Evolutionary conservation across 2,888 invertebrate genomes (phyloP).

Genomic region (Andrena bucephala): DNA sequence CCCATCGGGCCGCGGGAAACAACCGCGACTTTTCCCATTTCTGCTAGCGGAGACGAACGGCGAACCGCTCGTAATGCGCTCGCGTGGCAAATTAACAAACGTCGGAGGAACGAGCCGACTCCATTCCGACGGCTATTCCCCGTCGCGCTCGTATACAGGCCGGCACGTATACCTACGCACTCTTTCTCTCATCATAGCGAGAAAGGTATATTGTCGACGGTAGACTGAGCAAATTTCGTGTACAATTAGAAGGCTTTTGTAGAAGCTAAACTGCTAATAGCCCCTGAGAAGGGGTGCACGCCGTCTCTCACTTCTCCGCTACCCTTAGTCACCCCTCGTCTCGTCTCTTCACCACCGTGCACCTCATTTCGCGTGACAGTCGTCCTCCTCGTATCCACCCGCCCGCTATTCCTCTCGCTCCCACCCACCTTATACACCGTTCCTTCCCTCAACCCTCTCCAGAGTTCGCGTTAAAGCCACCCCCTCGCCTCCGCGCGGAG

Average conservation of each 20-base stretch:
- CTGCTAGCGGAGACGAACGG: slow-evolving; percentile 63
- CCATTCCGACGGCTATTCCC: slow-evolving; percentile 51
- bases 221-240: slow-evolving; percentile 79
- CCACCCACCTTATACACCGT: slow-evolving; percentile 23
- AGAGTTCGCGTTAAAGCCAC: slow-evolving; percentile 54
- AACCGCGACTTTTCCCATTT: slow-evolving; percentile 71
- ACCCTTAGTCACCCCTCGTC: slow-evolving; percentile 53
- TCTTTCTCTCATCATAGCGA: slow-evolving; percentile 61
- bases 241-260: slow-evolving; percentile 82
- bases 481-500: slow-evolving; percentile 39
- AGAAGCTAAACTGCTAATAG: slow-evolving; percentile 81
- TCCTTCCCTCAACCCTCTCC: slow-evolving; percentile 63
- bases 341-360: slow-evolving; percentile 57
- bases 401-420: slow-evolving; percentile 43
- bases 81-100: slow-evolving; percentile 78
- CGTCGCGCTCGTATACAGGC: slow-evolving; percentile 16
- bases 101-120: slow-evolving; percentile 71
- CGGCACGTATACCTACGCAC: slow-evolving; percentile 22
- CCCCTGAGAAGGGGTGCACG: slow-evolving; percentile 65
- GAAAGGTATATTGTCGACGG: slow-evolving; percentile 74
- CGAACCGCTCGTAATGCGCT: slow-evolving; percentile 70
- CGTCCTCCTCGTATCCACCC: slow-evolving; percentile 68
- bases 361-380: slow-evolving; percentile 81
- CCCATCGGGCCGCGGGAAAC: slow-evolving; percentile 20
- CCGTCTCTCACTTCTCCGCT: slow-evolving; percentile 55